Percentiles rank a stretch among this genome's conserved stretches.
phyloP scores from a whole-genome alignment of 1,140 invertebrate genomes.

The Luehdorfia chinensis region DNA sequence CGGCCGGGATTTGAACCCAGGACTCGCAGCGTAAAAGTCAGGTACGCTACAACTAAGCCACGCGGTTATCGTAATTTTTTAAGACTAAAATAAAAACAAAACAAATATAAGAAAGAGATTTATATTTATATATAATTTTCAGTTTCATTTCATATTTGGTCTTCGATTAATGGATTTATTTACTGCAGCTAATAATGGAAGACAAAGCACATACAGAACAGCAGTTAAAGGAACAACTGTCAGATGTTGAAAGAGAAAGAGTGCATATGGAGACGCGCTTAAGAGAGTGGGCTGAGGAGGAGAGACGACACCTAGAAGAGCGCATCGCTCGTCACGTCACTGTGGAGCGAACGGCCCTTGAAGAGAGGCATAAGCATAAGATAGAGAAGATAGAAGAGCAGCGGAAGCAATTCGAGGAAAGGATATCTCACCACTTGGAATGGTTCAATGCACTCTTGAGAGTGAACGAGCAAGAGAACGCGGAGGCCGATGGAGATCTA shows the following conservation, averaged over 20 bases:
- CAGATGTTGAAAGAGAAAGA: conserved; percentile 42
- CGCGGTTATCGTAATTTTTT: no score
- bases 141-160: no score
- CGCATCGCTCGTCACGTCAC: conserved; percentile 30
- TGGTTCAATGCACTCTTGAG: conserved; percentile 30
- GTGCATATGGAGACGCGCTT: conserved; percentile 33
- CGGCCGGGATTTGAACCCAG: no score
- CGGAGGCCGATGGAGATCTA: conserved; percentile 20
- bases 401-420: conserved; percentile 29
- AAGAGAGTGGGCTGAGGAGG: conserved; percentile 32
- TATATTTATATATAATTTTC: no score
- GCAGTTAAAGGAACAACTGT: conserved; percentile 29
- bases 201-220: conserved; percentile 32
- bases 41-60: no score
- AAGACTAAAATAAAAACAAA: no score
- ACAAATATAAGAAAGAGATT: no score
- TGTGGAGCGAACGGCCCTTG: conserved; percentile 28
- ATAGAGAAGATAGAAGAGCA: conserved; percentile 30
- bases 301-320: conserved; percentile 36
- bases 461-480: conserved; percentile 22
- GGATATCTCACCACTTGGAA: conserved; percentile 21
- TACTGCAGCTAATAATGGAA: conserved; percentile 28
- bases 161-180: no score
- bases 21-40: no score
- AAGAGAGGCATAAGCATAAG: conserved; percentile 29